phyloP scores from a whole-genome alignment of 2,888 invertebrate species.

The Brachyptera risi region DNA sequence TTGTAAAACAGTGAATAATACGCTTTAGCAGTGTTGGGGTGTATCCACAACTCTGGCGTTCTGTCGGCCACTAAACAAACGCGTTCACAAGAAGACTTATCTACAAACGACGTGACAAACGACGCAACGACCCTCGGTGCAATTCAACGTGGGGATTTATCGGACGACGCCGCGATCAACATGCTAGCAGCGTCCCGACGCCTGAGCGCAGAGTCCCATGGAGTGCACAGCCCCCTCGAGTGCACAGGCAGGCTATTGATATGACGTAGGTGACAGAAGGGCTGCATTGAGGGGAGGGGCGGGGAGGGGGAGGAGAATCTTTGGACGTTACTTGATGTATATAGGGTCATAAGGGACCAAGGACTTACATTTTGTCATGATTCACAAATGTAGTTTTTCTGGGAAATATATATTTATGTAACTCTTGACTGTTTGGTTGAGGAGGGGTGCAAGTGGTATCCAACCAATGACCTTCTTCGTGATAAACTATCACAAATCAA shows the following conservation, averaged over 20 bases:
- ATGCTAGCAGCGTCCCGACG: constrained; percentile 24
- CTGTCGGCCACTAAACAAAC: not conserved
- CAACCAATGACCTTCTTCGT: too few species aligned
- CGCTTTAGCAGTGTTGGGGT: too few species aligned
- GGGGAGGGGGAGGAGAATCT: not conserved
- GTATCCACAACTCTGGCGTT: not conserved
- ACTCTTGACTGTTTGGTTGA: too few species aligned
- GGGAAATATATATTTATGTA: too few species aligned
- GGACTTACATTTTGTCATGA: too few species aligned
- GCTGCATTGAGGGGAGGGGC: constrained; percentile 11
- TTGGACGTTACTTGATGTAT: not conserved
- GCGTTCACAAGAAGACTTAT: not conserved
- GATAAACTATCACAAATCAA: too few species aligned
- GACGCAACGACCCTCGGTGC: not conserved
- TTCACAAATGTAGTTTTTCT: too few species aligned
- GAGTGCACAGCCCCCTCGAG: not conserved
- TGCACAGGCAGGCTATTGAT: constrained; percentile 23
- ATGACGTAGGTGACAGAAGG: constrained; percentile 30
- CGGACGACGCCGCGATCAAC: constrained; percentile 20
- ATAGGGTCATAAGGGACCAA: not conserved
- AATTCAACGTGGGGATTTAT: not conserved
- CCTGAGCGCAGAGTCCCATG: too few species aligned
- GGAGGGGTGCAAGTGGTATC: too few species aligned
- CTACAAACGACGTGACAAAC: constrained; percentile 19
- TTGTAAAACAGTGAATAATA: too few species aligned